Evolutionary conservation across 2,113 vertebrate species (phyloP).

Genomic region (Platichthys flesus): DNA sequence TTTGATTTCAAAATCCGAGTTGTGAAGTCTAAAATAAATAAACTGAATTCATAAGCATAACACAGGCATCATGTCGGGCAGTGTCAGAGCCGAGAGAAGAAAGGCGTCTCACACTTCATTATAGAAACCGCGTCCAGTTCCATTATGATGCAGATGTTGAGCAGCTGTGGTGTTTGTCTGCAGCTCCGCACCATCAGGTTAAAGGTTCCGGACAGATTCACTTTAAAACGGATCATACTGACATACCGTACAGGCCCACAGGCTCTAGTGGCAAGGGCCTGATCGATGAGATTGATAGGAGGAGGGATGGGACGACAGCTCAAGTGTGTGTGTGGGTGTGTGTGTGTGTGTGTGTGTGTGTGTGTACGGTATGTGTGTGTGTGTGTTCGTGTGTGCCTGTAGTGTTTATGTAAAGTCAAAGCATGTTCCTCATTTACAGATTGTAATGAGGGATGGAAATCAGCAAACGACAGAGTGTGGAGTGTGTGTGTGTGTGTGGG

Average conservation of each 20-base stretch:
- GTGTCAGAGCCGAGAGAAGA: no score
- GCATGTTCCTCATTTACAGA: constrained; percentile 42
- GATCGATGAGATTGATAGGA: constrained; percentile 52
- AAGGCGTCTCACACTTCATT: neutral
- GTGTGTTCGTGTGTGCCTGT: neutral
- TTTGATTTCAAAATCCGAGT: neutral
- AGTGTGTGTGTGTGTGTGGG: neutral
- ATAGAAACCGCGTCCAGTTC: neutral
- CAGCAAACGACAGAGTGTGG: neutral
- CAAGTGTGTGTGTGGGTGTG: neutral
- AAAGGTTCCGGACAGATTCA: constrained; percentile 13
- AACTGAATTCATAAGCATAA: no score
- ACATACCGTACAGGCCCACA: neutral
- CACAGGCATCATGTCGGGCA: no score
- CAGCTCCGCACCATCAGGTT: constrained; percentile 31
- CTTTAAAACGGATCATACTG: constrained; percentile 18
- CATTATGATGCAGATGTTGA: neutral
- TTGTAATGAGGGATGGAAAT: constrained; percentile 30
- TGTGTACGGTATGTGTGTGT: neutral
- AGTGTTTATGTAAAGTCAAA: constrained; percentile 4
- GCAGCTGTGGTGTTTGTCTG: neutral
- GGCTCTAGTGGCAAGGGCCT: constrained; percentile 23
- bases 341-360: neutral
- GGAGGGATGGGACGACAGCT: constrained; percentile 14
- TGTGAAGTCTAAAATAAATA: no score